Base-by-base conservation (phyloP, 2,113 vertebrate genomes). In the Rhinopomastus cyanomelas region DNA sequence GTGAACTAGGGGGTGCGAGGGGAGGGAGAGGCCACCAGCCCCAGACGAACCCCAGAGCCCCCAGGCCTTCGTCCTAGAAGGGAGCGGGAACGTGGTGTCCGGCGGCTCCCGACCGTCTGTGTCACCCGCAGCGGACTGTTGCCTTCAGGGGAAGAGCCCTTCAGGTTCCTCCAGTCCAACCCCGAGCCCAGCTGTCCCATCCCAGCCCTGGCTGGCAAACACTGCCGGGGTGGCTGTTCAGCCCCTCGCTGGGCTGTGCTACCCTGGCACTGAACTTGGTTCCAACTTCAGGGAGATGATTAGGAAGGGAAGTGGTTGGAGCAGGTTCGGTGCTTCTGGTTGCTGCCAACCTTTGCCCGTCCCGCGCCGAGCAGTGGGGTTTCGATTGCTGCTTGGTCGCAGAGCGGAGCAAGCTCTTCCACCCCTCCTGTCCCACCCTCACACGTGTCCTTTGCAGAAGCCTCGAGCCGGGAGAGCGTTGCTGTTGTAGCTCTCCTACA, bases 1-100 rank as follows among this genome's bases (percentile, higher is more conserved):
- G 95, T 97, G 95, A 96, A 98, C 95, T 74, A 95, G 87, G 83
- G 93, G 95, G 77, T 94, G 95, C 94, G 92, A 95, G 95, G 94
- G 8, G 53, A 55, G n/a, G 69, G 62, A 34, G 14, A 30, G 4
- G 12, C 19, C 29, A 51, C 34, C 56, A 25, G 25, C 34, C 34
- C 16, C 21, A 60, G 27, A 23, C 78, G 36, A 15, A 16, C 36
- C 52, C 83, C 90, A 92, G 96, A 95, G n/a, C n/a, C n/a, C n/a
- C n/a, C n/a, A n/a, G n/a, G n/a, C n/a, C n/a, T n/a, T n/a, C n/a
- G n/a, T n/a, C n/a, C n/a, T n/a, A n/a, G n/a, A n/a, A n/a, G n/a
- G n/a, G n/a, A n/a, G n/a, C n/a, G n/a, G n/a, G n/a, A n/a, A n/a
- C n/a, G n/a, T n/a, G n/a, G n/a, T n/a, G n/a, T n/a, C n/a, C n/a